phyloP scores from a whole-genome alignment of 2,113 vertebrate genomes.

The Cisticola juncidis region DNA sequence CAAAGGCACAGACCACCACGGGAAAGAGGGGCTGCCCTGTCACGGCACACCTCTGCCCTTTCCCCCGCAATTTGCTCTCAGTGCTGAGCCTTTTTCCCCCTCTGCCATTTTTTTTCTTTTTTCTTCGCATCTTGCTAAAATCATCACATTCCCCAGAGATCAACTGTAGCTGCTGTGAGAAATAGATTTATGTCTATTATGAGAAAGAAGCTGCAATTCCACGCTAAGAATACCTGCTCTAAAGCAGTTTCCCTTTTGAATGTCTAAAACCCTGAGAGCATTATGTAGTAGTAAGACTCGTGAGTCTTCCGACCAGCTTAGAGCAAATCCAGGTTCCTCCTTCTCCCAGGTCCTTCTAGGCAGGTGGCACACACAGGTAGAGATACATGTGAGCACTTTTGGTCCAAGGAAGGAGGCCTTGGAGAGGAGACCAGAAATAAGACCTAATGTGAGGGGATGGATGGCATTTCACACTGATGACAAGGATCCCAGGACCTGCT shows the following conservation, averaged over 20 bases:
- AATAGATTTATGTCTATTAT: neutral
- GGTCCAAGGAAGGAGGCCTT: neutral
- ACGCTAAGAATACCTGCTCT: neutral
- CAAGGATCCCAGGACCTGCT: neutral
- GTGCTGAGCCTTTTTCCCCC: neutral
- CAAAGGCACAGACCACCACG: neutral
- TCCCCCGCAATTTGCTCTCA: rapidly evolving
- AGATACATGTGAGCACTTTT: neutral
- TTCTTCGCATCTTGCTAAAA: neutral
- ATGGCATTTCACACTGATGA: neutral
- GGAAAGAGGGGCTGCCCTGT: neutral
- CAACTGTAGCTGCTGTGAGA: neutral
- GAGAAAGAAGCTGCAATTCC: neutral
- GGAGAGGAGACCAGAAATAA: neutral
- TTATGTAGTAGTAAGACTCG: neutral
- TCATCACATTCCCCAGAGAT: neutral
- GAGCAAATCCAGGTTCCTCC: neutral
- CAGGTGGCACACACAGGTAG: neutral
- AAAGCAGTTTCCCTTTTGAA: neutral
- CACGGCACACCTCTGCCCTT: neutral
- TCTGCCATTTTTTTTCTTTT: neutral
- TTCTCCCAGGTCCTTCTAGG: neutral
- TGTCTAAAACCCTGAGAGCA: neutral
- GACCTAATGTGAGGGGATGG: neutral
- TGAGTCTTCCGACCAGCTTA: neutral